These are phyloP conservation scores for Zosterops lateralis DNA, from an alignment of 2,113 vertebrate genomes.

Conservation along the genomic window DNA sequence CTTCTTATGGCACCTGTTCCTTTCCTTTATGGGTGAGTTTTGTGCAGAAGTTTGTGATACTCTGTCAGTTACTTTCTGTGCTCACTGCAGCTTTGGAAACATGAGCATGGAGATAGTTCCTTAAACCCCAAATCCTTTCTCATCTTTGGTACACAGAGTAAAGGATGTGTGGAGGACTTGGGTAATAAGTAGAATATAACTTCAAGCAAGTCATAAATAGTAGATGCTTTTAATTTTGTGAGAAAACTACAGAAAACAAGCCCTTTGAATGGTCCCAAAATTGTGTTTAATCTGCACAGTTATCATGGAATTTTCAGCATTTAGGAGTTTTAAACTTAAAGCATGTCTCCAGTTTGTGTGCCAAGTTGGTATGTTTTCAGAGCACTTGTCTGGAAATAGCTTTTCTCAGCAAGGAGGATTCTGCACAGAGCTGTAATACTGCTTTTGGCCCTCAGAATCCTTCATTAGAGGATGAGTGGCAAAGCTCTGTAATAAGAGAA, in stretches of 20 bases:
- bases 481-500: not conserved
- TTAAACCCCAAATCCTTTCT: not conserved
- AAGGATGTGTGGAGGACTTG: not conserved
- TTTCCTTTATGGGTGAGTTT: not conserved
- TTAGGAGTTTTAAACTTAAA: not conserved
- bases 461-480: not conserved
- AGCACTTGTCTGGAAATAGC: not conserved
- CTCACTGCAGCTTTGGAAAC: not conserved
- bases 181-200: not conserved
- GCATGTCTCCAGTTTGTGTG: not conserved
- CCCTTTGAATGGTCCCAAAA: not conserved
- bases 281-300: not conserved
- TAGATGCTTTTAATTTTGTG: not conserved
- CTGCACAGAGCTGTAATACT: not conserved
- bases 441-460: not conserved
- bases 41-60: not conserved
- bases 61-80: not conserved
- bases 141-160: not conserved
- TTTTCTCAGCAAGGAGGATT: not conserved
- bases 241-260: not conserved
- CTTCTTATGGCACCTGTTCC: not conserved
- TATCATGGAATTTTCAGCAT: not conserved
- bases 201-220: not conserved
- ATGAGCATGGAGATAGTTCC: fast-evolving
- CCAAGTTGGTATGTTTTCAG: not conserved